Evolutionary conservation across 2,888 invertebrate species (phyloP), one percentile per base, ranked within the genome.

Genomic region (Melolontha melolontha): DNA sequence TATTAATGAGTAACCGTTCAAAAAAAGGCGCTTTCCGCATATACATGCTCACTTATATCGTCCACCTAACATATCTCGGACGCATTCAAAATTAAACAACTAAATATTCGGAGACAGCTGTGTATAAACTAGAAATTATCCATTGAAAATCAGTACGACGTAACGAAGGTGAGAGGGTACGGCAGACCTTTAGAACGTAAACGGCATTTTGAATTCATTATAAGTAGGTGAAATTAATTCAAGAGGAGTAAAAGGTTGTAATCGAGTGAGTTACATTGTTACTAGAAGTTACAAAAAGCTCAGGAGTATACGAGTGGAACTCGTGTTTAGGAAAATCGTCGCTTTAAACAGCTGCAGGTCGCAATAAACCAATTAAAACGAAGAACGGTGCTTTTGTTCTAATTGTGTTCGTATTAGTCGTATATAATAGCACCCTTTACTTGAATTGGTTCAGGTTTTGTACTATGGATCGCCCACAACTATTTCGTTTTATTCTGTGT

Each of bases 281-380:
- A 74, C 73, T 68, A 16, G 41, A 67, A 54, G 62, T 57, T 75
- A 73, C 72, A 71, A 71, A 75, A 74, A 73, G 67, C 75, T 62
- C 71, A 57, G 66, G 55, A 70, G 71, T 50, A 12, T 42, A 42
- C 17, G 42, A 14, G 70, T 68, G 68, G 71, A 72, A 71, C 70
- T 72, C 69, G 73, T 71, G 72, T 72, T 74, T 76, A 74, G 75
- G 75, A 75, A 76, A 77, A 75, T 72, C 72, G 75, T 66, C 73
- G 69, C 74, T 73, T 75, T 72, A 70, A 74, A 73, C 77, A 75
- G 76, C 76, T 73, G 73, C 69, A 73, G 75, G 66, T 73, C 75
- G 72, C 74, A 73, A 73, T 77, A 77, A 78, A 78, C 76, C 77
- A 79, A 78, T 78, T 79, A 79, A 77, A 77, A 74, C 75, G 76